Evolutionary conservation across 1,140 invertebrate genomes (phyloP), one percentile per base, ranked within the genome.

Genomic region (Frieseomelitta varia): DNA sequence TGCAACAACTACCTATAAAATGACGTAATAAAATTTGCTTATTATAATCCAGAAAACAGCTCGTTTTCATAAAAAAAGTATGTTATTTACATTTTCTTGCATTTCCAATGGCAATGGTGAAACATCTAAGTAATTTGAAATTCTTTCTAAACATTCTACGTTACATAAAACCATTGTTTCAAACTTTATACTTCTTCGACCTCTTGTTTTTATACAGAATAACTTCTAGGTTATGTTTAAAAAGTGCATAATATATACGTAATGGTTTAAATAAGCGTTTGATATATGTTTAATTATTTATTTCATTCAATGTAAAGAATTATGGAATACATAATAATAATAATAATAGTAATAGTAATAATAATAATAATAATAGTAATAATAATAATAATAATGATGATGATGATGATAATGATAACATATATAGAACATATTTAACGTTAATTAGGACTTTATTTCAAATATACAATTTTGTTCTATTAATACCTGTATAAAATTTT

Each of bases 151-250:
- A 68, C 93, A 94, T 80, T 94, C 90, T 0, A 92, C 79, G 78
- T 90, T 91, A 75, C 94, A 94, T 12, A 95, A 77, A 78, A 93
- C 92, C 94, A 95, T 95, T 83, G 74, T 93, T 71, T 34, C n/a
- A n/a, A 51, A 47, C 12, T 51, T 56, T 30, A 24, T 55, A 53
- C 34, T 61, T 69, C 19, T 3, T 19, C 19, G 27, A 53, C 2
- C 24, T 55, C 47, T 61, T 56, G 14, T 73, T 80, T 65, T 72
- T 67, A 3, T 80, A 67, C 10, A 2, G 30, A 21, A 30, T 39
- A 17, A 72, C 14, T 81, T 68, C 51, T 39, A 85, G 84, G 84
- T 85, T 85, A 85, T 80, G 68, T 65, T 65, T 10, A 27, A 8
- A 56, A 68, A 56, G 51, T 15, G 61, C 73, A 34, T 34, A n/a